A percentile compares a stretch with the other conserved stretches of the same genome.
Conservation (phyloP, 2,113 vertebrate genomes). For the Lucifuga dentata region DNA sequence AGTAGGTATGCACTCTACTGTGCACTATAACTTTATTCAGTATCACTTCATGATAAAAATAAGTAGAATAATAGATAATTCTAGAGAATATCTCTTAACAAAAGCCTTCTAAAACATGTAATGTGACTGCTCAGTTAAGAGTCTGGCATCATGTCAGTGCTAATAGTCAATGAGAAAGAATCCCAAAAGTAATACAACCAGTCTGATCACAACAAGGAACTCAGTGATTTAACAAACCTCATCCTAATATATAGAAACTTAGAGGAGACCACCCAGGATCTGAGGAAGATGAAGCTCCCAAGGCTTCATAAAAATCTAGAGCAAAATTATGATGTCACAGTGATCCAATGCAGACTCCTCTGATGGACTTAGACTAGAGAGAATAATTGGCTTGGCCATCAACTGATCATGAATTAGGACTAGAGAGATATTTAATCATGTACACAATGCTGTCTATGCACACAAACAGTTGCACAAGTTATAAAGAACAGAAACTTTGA, state of each 20-base stretch:
- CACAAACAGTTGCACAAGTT: slow-evolving; percentile 9
- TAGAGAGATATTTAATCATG: not conserved
- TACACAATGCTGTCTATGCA: slow-evolving; percentile 2
- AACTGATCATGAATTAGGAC: not conserved
- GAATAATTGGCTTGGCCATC: not conserved
- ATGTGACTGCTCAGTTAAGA: too few relatives aligned
- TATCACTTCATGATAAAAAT: not conserved
- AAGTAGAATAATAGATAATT: not conserved
- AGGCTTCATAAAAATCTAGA: slow-evolving; percentile 54
- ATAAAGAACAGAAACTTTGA: not conserved
- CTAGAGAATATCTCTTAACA: not conserved
- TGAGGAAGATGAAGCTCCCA: slow-evolving; percentile 26
- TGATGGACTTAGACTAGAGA: not conserved
- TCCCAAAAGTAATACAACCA: not conserved
- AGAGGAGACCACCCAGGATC: slow-evolving; percentile 67
- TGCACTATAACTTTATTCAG: not conserved
- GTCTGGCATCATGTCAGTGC: not conserved
- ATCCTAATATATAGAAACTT: slow-evolving; percentile 19
- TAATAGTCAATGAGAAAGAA: not conserved
- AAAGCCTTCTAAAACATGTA: too few relatives aligned
- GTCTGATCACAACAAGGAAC: slow-evolving; percentile 21
- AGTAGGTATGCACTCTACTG: too few relatives aligned
- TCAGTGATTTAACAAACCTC: slow-evolving; percentile 34
- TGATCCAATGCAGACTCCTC: slow-evolving; percentile 54
- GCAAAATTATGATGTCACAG: slow-evolving; percentile 57